Conservation (phyloP, 2,888 invertebrate genomes). For the Encarsia formosa region DNA sequence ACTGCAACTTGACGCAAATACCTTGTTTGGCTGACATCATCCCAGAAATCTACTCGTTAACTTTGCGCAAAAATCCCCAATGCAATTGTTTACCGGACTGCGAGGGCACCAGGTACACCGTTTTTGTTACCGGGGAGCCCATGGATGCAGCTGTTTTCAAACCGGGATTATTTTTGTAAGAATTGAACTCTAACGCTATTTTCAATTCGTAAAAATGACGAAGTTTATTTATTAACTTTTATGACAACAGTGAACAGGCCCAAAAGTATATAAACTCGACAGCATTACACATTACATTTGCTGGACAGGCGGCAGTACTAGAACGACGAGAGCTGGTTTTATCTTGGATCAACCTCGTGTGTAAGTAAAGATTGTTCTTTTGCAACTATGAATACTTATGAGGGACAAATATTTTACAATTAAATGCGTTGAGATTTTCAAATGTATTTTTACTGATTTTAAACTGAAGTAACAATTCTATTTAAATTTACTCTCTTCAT, state of each 20-base stretch:
- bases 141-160: conserved; percentile 30
- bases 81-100: conserved; percentile 37
- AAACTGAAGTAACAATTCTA: too few species aligned
- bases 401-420: background rate
- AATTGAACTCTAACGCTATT: too few species aligned
- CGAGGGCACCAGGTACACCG: conserved; percentile 28
- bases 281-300: conserved; percentile 35
- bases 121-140: conserved; percentile 30
- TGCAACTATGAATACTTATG: background rate
- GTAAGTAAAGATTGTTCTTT: conserved; percentile 28
- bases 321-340: conserved; percentile 35
- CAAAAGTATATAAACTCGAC: conserved; percentile 29
- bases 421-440: too few species aligned
- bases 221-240: conserved; percentile 3
- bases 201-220: background rate
- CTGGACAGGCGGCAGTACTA: conserved; percentile 31
- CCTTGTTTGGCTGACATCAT: conserved; percentile 38
- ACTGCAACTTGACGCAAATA: conserved; percentile 43
- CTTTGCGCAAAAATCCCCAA: conserved; percentile 20
- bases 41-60: conserved; percentile 29
- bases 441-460: too few species aligned
- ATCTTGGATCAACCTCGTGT: conserved; percentile 38
- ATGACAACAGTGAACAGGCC: conserved; percentile 29
- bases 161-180: conserved; percentile 35
- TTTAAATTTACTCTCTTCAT: too few species aligned